Conservation (phyloP, 1,140 invertebrate species). For the Uloborus diversus region DNA sequence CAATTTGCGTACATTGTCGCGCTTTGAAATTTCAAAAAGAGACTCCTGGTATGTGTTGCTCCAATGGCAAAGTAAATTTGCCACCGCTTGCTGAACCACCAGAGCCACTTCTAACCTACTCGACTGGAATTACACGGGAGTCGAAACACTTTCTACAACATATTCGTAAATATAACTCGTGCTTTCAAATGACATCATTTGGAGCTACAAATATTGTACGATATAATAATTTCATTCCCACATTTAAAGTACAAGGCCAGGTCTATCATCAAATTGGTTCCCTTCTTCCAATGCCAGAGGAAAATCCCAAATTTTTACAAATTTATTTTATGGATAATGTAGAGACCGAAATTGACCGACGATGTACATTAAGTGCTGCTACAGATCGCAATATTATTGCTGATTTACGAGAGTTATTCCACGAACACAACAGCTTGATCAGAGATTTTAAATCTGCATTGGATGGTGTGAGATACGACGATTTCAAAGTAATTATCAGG, state of each 20-base stretch:
- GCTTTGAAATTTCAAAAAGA: conserved; percentile 63
- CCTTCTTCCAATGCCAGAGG: neutral
- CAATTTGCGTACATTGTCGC: conserved; percentile 13
- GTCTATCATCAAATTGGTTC: neutral
- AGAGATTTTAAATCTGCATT: too few relatives aligned
- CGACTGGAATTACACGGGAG: neutral
- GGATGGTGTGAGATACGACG: too few relatives aligned
- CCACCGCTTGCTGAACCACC: conserved; percentile 60
- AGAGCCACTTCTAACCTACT: conserved; percentile 28
- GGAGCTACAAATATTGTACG: conserved; percentile 57
- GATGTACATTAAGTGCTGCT: too few relatives aligned
- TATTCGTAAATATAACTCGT: conserved; percentile 64
- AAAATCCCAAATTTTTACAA: too few relatives aligned
- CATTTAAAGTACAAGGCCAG: conserved; percentile 48
- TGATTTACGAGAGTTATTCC: too few relatives aligned
- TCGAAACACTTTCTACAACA: conserved; percentile 62
- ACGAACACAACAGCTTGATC: too few relatives aligned
- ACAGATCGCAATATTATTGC: too few relatives aligned
- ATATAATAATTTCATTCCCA: conserved; percentile 43
- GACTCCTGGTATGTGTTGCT: conserved; percentile 65
- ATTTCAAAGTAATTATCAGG: too few relatives aligned
- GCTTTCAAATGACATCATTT: conserved; percentile 64
- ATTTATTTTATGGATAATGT: too few relatives aligned
- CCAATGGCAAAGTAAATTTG: conserved; percentile 64
- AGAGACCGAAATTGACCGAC: too few relatives aligned